Evolutionary conservation across 2,797 vertebrate genomes (phyloP), one percentile per base, ranked within the genome.

Genomic region (Adrianichthys oophorus): DNA sequence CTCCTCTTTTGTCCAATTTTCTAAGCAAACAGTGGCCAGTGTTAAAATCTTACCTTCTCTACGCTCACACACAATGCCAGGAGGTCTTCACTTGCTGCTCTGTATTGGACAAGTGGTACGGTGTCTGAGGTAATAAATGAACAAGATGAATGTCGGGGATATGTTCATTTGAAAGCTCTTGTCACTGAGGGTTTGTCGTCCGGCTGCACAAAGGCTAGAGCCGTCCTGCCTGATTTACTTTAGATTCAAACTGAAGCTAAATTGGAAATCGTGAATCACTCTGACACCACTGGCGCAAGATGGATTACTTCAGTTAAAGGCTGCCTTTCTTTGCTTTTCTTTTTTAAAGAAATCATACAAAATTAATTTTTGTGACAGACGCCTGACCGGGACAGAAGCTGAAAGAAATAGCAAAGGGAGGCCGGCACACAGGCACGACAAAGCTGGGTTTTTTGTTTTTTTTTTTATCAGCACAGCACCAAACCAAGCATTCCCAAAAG

Each of bases 221-320:
- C 74, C 48, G 72, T 77, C 88, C 65, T 84, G 78, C 72, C 85
- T 86, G 91, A 92, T 93, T 91, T 91, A 84, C 90, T 91, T 88
- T 83, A 88, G 88, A 92, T 90, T 88, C 87, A 86, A 92, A 90
- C 85, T 21, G 55, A 65, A 78, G 88, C 75, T 89, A 91, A 92
- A 94, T 91, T 93, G 91, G 85, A 92, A 92, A 90, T 81, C 89
- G 87, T 93, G 90, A 93, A 93, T 94, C 92, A 94, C 89, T 90
- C 85, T 92, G 90, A 86, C 78, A 90, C 72, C 69, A 59, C 4
- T 59, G 82, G 83, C 43, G 51, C 53, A 91, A 93, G 92, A 94
- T 92, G 89, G 89, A 94, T 94, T 87, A 88, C 92, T 88, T 82
- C 74, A 62, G 75, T 89, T 92, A 91, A 85, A 85, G 77, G 76